phyloP scores from a whole-genome alignment of 2,888 invertebrate genomes.

The Dyspetes luteomarginatus region DNA sequence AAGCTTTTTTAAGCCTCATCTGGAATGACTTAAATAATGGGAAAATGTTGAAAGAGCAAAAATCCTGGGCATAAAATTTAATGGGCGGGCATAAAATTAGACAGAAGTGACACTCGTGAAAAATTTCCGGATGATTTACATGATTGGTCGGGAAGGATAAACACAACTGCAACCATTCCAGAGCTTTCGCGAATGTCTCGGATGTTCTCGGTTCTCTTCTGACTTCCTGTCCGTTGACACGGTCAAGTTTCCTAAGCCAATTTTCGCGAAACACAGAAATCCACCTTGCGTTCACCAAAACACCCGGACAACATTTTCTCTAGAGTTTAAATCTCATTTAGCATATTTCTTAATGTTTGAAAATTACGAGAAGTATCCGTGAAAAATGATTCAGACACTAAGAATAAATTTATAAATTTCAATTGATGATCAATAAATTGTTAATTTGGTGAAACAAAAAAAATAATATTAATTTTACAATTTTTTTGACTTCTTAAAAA shows the following conservation, averaged over 20 bases:
- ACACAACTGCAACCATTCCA: conserved; percentile 14
- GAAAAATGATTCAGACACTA: not conserved
- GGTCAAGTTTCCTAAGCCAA: conserved; percentile 45
- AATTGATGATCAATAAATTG: not conserved
- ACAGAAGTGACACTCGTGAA: not conserved
- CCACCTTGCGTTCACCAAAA: conserved; percentile 24
- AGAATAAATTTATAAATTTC: not conserved
- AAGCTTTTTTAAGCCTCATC: not conserved
- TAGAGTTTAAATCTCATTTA: not conserved
- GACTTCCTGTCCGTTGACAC: not conserved
- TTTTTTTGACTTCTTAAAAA: too few species aligned
- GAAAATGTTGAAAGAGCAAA: too few species aligned
- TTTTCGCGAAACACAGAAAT: conserved; percentile 52
- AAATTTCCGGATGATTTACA: not conserved
- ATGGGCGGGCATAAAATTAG: not conserved
- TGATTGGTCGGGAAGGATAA: not conserved
- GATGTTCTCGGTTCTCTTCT: not conserved
- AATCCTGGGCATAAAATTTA: too few species aligned
- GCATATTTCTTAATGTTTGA: not conserved
- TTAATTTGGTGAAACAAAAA: not conserved
- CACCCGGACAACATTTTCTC: not conserved
- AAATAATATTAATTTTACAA: too few species aligned
- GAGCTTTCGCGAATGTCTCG: not conserved
- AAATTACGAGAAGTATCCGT: not conserved
- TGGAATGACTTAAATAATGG: too few species aligned